These are phyloP conservation scores for Philaethria dido DNA, from an alignment of 2,888 invertebrate species.

Conservation along the genomic window DNA sequence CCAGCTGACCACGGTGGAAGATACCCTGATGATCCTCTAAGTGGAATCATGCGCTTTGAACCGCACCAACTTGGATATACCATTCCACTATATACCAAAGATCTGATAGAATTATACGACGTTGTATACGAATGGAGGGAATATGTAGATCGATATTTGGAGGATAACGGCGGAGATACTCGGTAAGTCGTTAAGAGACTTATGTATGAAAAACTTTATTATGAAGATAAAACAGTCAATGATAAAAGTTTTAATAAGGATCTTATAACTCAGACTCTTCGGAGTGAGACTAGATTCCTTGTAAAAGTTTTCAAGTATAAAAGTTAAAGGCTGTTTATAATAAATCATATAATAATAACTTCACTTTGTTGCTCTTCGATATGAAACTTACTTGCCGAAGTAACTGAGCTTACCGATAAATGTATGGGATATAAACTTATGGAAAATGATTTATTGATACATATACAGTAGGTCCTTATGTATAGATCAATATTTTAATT, in stretches of 20 bases:
- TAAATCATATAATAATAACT: conserved; percentile 33
- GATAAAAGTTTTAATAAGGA: conserved; percentile 43
- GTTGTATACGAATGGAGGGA: conserved; percentile 83
- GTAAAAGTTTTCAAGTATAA: conserved; percentile 34
- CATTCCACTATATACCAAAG: conserved; percentile 85
- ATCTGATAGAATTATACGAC: conserved; percentile 83
- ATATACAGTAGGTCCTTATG: conserved; percentile 28
- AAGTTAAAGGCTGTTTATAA: conserved; percentile 32
- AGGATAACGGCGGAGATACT: conserved; percentile 66
- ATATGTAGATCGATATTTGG: conserved; percentile 76
- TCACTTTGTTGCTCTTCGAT: conserved; percentile 28
- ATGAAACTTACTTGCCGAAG: conserved; percentile 10
- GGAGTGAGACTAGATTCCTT: conserved; percentile 34
- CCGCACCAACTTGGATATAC: conserved; percentile 82
- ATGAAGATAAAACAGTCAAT: conserved; percentile 37
- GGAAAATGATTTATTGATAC: neutral
- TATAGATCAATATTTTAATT: too few relatives aligned
- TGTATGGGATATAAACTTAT: conserved; percentile 5
- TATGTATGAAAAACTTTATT: conserved; percentile 38
- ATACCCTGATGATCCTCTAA: conserved; percentile 81
- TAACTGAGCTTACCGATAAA: conserved; percentile 6
- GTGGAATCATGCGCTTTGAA: conserved; percentile 68
- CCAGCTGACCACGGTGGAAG: conserved; percentile 64
- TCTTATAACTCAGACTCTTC: conserved; percentile 40
- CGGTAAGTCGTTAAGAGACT: conserved; percentile 58